Percentiles rank a stretch among this genome's conserved stretches.
phyloP scores from a whole-genome alignment of 2,797 vertebrate species.

The Epinephelus awoara region DNA sequence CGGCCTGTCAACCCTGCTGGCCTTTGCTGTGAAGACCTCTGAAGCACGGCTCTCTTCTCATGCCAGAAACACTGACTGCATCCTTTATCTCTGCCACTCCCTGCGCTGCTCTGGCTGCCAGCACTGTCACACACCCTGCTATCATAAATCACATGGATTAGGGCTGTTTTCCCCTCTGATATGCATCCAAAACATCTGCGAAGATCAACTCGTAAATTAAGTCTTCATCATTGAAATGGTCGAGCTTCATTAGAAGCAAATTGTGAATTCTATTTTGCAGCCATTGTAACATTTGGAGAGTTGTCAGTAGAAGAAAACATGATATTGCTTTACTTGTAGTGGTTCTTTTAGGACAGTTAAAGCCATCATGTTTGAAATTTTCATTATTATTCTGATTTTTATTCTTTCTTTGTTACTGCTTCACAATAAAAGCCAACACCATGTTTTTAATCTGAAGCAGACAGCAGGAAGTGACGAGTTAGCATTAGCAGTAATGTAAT shows the following conservation, averaged over 20 bases:
- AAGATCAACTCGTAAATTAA: conserved; percentile 28
- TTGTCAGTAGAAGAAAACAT: neutral
- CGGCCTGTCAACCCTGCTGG: conserved; percentile 61
- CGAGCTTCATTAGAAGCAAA: conserved; percentile 2
- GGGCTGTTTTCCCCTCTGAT: conserved; percentile 12
- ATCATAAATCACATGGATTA: conserved; percentile 43
- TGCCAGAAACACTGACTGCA: conserved; percentile 59
- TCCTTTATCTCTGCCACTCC: conserved; percentile 41
- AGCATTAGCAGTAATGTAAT: no score
- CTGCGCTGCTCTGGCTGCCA: conserved; percentile 22
- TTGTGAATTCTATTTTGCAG: conserved; percentile 9
- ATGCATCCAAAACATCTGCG: conserved; percentile 28
- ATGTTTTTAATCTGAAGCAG: neutral
- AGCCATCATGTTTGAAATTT: neutral
- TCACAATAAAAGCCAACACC: no score
- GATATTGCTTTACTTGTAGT: neutral
- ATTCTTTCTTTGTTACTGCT: no score
- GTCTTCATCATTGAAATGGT: conserved; percentile 9
- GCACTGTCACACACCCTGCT: conserved; percentile 24
- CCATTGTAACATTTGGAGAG: neutral
- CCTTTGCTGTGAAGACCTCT: conserved; percentile 51
- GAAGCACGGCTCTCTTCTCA: conserved; percentile 45
- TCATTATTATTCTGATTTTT: neutral
- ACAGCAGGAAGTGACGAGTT: neutral
- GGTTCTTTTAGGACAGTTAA: neutral